Conservation (phyloP, 2,888 invertebrate species). For the Tricholauxania praeusta region DNA sequence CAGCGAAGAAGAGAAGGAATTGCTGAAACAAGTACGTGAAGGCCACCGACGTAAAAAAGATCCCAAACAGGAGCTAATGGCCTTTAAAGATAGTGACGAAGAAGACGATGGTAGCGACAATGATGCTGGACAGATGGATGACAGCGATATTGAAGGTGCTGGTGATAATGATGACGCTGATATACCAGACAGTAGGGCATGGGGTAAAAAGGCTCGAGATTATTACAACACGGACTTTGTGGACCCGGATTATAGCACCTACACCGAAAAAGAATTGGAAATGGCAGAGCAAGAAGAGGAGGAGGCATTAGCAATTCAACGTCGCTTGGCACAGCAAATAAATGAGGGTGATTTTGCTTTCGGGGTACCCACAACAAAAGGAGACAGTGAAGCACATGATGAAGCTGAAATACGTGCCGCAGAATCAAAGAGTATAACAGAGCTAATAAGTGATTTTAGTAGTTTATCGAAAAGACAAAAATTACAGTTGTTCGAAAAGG, state of each 20-base stretch:
- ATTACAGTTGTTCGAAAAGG: constrained; percentile 81
- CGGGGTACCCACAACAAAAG: constrained; percentile 60
- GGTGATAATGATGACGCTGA: constrained; percentile 69
- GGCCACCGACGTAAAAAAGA: constrained; percentile 67
- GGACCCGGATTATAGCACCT: constrained; percentile 80
- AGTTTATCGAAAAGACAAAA: constrained; percentile 83
- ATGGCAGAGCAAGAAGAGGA: constrained; percentile 84
- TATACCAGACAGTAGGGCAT: constrained; percentile 84
- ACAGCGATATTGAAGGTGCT: constrained; percentile 84
- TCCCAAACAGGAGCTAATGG: constrained; percentile 74
- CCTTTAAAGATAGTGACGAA: constrained; percentile 68
- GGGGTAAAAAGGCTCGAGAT: constrained; percentile 84
- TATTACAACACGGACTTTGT: constrained; percentile 92
- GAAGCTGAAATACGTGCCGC: not conserved
- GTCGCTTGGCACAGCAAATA: constrained; percentile 80
- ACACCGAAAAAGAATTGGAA: constrained; percentile 73
- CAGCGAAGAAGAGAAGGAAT: constrained; percentile 74
- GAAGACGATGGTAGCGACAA: constrained; percentile 70
- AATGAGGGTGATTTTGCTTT: constrained; percentile 82
- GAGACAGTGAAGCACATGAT: constrained; percentile 66
- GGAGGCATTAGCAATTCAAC: constrained; percentile 85
- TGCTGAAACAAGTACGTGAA: constrained; percentile 74
- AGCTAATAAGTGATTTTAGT: constrained; percentile 81
- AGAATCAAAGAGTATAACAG: constrained; percentile 38
- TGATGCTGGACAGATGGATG: constrained; percentile 67